Conservation (phyloP, 2,113 vertebrate species). For the Sinocyclocheilus anshuiensis region DNA sequence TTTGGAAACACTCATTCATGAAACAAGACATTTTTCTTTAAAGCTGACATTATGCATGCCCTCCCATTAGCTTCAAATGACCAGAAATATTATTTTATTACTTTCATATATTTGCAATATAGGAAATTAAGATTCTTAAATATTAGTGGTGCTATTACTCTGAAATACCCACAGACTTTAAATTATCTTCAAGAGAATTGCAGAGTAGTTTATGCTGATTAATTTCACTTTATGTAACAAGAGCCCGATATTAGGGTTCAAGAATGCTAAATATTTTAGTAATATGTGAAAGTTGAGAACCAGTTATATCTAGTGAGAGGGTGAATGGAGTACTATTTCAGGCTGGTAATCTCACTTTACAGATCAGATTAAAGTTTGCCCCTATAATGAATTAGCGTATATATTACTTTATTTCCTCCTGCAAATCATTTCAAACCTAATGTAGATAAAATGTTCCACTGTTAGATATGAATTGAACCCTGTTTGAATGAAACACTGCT, state of each 20-base stretch:
- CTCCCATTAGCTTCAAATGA: neutral
- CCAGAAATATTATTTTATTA: neutral
- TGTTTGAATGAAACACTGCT: neutral
- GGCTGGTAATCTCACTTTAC: neutral
- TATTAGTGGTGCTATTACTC: neutral
- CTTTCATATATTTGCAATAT: neutral
- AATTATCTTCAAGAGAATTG: neutral
- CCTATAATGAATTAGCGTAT: neutral
- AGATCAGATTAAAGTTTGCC: neutral
- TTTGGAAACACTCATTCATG: neutral
- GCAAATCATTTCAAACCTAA: constrained; percentile 1
- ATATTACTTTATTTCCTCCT: constrained; percentile 20
- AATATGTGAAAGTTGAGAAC: neutral
- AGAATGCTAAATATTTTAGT: constrained; percentile 2
- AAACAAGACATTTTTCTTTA: neutral
- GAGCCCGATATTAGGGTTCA: neutral
- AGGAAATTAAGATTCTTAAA: neutral
- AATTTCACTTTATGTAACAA: neutral
- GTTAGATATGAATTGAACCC: neutral
- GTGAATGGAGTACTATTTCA: neutral
- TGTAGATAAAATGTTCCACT: neutral
- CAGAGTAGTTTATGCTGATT: neutral
- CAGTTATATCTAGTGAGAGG: neutral
- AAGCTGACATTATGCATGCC: neutral
- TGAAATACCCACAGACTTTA: no score